Percentiles rank a stretch among this genome's conserved stretches.
These are phyloP conservation scores for Phyllopteryx taeniolatus DNA, from an alignment of 2,113 vertebrate species.

Conservation along the genomic window DNA sequence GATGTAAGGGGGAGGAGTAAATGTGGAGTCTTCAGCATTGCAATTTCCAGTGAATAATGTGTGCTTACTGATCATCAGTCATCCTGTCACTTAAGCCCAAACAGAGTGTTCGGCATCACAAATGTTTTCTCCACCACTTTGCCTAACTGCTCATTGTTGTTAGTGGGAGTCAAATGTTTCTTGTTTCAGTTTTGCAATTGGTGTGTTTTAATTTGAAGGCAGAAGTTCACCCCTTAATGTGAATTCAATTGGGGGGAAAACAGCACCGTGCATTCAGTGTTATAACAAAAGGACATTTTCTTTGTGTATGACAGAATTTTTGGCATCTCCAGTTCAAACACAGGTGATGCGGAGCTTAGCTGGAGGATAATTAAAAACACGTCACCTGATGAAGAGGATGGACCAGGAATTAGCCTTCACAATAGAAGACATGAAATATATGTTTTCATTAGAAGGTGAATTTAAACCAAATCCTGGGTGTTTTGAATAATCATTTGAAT, in stretches of 20 bases:
- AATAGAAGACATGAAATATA: conserved; percentile 2
- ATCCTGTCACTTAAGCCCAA: conserved; percentile 10
- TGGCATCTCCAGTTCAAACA: not conserved
- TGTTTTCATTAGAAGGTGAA: conserved; percentile 10
- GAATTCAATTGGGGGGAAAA: not conserved
- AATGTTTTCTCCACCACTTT: not conserved
- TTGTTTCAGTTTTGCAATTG: not conserved
- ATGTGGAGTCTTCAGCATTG: conserved; percentile 6
- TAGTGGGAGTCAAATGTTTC: not conserved
- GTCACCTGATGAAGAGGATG: not conserved
- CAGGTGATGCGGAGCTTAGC: not conserved
- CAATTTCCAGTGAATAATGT: conserved; percentile 1
- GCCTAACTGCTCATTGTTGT: not conserved
- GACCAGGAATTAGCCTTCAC: not conserved
- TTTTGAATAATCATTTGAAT: not conserved
- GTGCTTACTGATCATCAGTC: conserved; percentile 13
- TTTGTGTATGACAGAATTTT: not conserved
- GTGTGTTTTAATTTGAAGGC: not conserved
- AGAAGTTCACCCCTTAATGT: not conserved
- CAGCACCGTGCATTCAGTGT: too few relatives aligned
- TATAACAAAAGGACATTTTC: not conserved
- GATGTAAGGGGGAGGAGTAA: not conserved
- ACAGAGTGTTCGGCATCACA: not conserved
- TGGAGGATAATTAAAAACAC: not conserved
- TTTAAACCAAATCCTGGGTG: not conserved